Base-by-base conservation (phyloP, 2,113 vertebrate species). In the Anolis carolinensis region DNA sequence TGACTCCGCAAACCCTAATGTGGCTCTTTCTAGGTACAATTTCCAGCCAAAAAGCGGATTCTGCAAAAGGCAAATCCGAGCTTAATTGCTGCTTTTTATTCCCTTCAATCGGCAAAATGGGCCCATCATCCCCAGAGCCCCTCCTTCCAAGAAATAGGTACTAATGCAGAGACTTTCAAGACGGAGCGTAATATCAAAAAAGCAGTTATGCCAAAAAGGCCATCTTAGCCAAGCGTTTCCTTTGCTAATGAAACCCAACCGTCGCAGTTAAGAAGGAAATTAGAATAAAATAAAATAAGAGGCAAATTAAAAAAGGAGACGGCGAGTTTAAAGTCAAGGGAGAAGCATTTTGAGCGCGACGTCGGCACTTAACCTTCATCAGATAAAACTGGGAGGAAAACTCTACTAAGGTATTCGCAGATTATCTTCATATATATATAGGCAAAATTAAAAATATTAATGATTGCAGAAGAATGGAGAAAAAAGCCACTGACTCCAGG, bases 221-320 rank as follows among this genome's bases (percentile, higher is more conserved):
- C 72, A 48, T 81, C 81, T 82, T 82, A 85, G 52, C 34, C 34
- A 59, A 81, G 65, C 44, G 20, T 78, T 11, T 4, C 48, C 30
- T 8, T 36, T 48, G 5, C 72, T 71, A 85, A 78, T 77, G 86
- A 82, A 87, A 83, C 87, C 83, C 85, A 78, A 81, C 85, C 81
- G 68, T 55, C 70, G 78, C n/a, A 76, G 83, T 84, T 81, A 81
- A 79, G 72, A 44, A 81, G 71, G 48, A 88, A 81, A 88, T 85
- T 76, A 88, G 70, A 81, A 75, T 50, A 73, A 62, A 71, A 79
- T 80, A 74, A 77, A 32, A 84, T 84, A 75, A 76, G 85, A 87
- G 55, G 79, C 63, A 81, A 80, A 85, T 85, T 85, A 85, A 77
- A 48, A 59, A 30, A 36, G 20, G 8, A 44, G 21, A 50, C 32